Conservation (phyloP, 2,888 invertebrate species). For the Helicoverpa assulta region DNA sequence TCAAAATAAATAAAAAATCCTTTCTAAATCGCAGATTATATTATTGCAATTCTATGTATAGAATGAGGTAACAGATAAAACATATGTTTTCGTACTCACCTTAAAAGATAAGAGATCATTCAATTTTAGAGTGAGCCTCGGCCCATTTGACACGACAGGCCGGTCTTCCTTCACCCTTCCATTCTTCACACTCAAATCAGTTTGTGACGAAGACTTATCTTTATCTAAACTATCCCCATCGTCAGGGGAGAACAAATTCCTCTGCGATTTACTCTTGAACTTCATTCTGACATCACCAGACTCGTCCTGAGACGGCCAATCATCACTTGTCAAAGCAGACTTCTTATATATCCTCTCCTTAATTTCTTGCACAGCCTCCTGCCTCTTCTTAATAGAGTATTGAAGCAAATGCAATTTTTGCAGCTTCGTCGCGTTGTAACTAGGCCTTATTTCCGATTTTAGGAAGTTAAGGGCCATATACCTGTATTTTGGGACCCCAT, state of each 20-base stretch:
- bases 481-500: conserved; percentile 82
- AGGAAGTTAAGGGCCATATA: conserved; percentile 88
- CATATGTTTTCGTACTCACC: conserved; percentile 67
- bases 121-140: conserved; percentile 82
- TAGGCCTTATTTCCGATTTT: conserved; percentile 92
- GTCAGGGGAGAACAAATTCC: conserved; percentile 80
- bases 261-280: conserved; percentile 77
- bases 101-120: conserved; percentile 88
- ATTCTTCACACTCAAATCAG: conserved; percentile 75
- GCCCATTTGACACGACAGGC: conserved; percentile 78
- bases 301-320: conserved; percentile 70
- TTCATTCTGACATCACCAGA: conserved; percentile 70
- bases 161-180: conserved; percentile 80
- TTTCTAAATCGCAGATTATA: too few relatives aligned
- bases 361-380: conserved; percentile 90
- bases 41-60: not conserved
- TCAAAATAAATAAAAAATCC: too few relatives aligned
- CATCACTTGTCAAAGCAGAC: conserved; percentile 78
- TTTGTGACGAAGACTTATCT: conserved; percentile 74
- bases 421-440: conserved; percentile 93
- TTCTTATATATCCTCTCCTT: conserved; percentile 86
- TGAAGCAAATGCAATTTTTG: conserved; percentile 92
- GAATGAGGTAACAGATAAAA: too few relatives aligned
- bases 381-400: conserved; percentile 92
- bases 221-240: conserved; percentile 70